phyloP scores from a whole-genome alignment of 2,888 invertebrate genomes.

The Hirudinaria manillensis region DNA sequence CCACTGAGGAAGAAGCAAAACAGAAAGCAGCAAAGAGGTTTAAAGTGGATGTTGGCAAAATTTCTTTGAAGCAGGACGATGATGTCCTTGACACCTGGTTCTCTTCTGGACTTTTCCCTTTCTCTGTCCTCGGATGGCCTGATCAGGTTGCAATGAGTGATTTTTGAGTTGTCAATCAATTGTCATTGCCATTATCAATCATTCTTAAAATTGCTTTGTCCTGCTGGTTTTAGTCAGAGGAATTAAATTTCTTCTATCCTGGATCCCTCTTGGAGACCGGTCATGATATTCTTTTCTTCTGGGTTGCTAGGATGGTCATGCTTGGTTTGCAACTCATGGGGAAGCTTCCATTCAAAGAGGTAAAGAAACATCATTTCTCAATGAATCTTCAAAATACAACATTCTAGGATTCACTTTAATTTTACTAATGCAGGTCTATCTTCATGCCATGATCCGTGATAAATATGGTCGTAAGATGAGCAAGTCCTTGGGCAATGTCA shows the following conservation, averaged over 20 bases:
- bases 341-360: slow-evolving; percentile 77
- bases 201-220: not conserved
- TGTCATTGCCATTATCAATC: too few relatives aligned
- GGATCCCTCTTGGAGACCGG: slow-evolving; percentile 88
- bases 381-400: not conserved
- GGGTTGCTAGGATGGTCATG: slow-evolving; percentile 99
- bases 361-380: slow-evolving; percentile 37
- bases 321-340: slow-evolving; percentile 83
- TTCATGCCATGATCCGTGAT: slow-evolving; percentile 95
- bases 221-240: slow-evolving; percentile 55
- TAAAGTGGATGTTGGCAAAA: slow-evolving; percentile 56
- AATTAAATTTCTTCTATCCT: slow-evolving; percentile 79
- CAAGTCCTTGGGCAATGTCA: slow-evolving; percentile 93
- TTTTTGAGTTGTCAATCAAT: too few relatives aligned
- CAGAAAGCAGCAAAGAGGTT: slow-evolving; percentile 72
- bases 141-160: slow-evolving; percentile 57
- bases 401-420: not conserved
- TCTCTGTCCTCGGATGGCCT: slow-evolving; percentile 95
- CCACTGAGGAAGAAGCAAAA: slow-evolving; percentile 68
- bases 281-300: slow-evolving; percentile 94
- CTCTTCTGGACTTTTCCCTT: slow-evolving; percentile 90
- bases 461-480: slow-evolving; percentile 98
- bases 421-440: slow-evolving; percentile 64
- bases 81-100: slow-evolving; percentile 99
- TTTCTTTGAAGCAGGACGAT: slow-evolving; percentile 64